Evolutionary conservation across 2,888 invertebrate genomes (phyloP).

Genomic region (Pomacea canaliculata): DNA sequence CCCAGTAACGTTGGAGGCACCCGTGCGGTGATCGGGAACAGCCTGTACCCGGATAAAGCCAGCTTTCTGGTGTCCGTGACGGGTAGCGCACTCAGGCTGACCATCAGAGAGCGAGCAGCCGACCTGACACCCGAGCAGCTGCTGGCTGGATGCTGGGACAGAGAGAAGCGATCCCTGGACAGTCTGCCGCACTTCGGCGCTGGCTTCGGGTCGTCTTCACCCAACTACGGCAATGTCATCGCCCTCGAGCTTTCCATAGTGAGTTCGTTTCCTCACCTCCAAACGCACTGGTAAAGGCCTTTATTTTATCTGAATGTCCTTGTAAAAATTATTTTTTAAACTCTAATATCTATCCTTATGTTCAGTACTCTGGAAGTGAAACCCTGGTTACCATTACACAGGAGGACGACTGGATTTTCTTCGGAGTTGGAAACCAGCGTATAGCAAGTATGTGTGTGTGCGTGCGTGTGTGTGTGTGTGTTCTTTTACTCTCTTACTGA

Average conservation of each 20-base stretch:
- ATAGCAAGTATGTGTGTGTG: neutral
- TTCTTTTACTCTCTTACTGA: too few relatives aligned
- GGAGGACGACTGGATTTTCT: conserved; percentile 20
- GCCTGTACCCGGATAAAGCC: conserved; percentile 7
- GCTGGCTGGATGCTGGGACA: neutral
- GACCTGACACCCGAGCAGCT: conserved; percentile 13
- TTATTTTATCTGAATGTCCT: too few relatives aligned
- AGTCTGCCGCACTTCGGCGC: too few relatives aligned
- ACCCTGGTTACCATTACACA: conserved; percentile 13
- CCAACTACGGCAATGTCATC: neutral
- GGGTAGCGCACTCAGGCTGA: conserved; percentile 9
- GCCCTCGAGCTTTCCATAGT: neutral
- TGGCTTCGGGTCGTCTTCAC: too few relatives aligned
- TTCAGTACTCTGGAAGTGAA: conserved; percentile 1
- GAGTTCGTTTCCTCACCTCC: neutral
- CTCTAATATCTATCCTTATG: neutral
- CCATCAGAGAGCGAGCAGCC: conserved; percentile 5
- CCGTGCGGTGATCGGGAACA: conserved; percentile 20
- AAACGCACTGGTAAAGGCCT: too few relatives aligned
- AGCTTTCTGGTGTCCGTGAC: conserved; percentile 11
- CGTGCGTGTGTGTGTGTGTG: too few relatives aligned
- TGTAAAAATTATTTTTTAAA: too few relatives aligned
- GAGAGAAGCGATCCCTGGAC: neutral
- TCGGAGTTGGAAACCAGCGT: conserved; percentile 12
- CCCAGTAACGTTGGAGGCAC: neutral